These are phyloP conservation scores for Plutomurus gul DNA, from an alignment of 1,140 invertebrate genomes.

Conservation along the genomic window DNA sequence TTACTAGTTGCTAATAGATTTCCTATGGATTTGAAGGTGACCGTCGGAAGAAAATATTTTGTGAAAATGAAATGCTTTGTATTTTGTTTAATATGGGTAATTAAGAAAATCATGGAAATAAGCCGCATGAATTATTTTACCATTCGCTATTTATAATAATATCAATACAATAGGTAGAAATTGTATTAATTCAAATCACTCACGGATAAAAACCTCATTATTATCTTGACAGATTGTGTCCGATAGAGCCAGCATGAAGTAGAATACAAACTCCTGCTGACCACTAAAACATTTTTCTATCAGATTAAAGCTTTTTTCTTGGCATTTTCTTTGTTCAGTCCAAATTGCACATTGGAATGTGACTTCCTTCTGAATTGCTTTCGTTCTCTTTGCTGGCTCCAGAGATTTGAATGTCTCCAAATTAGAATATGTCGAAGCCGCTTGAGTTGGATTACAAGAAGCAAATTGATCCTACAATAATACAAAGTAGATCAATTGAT, in stretches of 20 bases:
- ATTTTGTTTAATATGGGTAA: no score
- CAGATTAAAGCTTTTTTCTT: conserved; percentile 32
- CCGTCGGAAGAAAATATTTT: no score
- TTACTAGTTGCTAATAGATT: no score
- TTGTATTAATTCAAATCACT: no score
- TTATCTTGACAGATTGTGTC: conserved; percentile 38
- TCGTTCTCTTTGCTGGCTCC: not conserved
- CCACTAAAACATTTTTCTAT: conserved; percentile 41
- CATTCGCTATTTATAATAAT: no score
- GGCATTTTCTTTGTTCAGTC: conserved; percentile 21
- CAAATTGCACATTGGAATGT: conserved; percentile 19
- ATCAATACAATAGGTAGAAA: no score
- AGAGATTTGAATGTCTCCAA: conserved; percentile 10
- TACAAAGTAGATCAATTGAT: no score
- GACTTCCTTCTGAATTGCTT: conserved; percentile 27
- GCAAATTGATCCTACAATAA: conserved; percentile 27
- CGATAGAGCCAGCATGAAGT: conserved; percentile 37
- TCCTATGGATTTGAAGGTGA: no score
- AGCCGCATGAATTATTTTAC: no score
- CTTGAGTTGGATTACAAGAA: conserved; percentile 36
- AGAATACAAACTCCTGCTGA: conserved; percentile 40
- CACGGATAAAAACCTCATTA: conserved; percentile 21
- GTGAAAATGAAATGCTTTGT: no score
- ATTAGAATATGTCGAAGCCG: conserved; percentile 4
- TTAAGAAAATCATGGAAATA: no score